phyloP scores from a whole-genome alignment of 35 echinoderm and acorn worm species.

The Ophiothrix spiculata region DNA sequence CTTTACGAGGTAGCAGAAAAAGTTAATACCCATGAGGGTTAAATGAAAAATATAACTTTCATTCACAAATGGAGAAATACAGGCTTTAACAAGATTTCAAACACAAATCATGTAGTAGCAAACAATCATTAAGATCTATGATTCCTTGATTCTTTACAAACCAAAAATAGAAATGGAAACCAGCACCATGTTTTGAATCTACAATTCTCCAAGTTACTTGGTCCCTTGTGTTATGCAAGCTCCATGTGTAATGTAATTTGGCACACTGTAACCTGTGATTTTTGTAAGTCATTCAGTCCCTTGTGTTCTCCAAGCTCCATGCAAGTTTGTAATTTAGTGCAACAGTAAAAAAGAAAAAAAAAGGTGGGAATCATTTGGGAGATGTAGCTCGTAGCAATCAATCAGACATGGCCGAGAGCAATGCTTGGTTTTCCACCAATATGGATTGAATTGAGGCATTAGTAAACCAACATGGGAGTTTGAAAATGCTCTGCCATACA shows the following conservation, averaged over 20 bases:
- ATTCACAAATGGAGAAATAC: too few relatives aligned
- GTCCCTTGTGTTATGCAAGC: too few relatives aligned
- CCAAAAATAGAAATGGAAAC: background rate
- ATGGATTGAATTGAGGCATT: conserved; percentile 2
- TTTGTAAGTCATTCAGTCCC: background rate
- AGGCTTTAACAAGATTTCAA: too few relatives aligned
- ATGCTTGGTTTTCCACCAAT: background rate
- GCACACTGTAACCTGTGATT: background rate
- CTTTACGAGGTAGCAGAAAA: too few relatives aligned
- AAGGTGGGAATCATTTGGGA: background rate
- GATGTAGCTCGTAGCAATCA: background rate
- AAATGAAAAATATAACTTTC: too few relatives aligned
- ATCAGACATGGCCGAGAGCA: background rate
- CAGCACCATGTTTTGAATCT: too few relatives aligned
- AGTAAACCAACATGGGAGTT: background rate
- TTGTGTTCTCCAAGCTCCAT: background rate
- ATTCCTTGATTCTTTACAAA: background rate
- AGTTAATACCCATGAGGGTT: too few relatives aligned
- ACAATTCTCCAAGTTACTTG: too few relatives aligned
- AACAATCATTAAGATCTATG: background rate
- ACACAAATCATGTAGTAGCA: background rate
- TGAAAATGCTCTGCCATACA: background rate
- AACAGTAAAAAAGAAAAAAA: background rate
- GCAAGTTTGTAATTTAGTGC: background rate
- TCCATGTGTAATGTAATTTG: background rate